phyloP scores from a whole-genome alignment of 2,113 vertebrate genomes.

The Motacilla tschutschensis region DNA sequence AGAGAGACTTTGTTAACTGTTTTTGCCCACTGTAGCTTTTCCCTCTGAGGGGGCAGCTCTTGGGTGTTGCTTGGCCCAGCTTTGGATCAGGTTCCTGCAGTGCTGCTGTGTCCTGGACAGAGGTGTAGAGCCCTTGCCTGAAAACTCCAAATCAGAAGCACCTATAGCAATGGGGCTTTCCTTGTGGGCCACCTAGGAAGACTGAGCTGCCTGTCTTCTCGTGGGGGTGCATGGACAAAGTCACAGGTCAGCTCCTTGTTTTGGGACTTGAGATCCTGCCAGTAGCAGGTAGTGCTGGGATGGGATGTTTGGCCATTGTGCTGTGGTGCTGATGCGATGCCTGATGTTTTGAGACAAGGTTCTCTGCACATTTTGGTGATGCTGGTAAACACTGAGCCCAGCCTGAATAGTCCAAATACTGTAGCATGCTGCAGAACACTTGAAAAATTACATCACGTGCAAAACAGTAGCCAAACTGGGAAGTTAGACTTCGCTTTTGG shows the following conservation, averaged over 20 bases:
- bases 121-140: not conserved
- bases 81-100: not conserved
- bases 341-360: not conserved
- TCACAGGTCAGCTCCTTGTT: not conserved
- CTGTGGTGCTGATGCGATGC: not conserved
- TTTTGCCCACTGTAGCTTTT: not conserved
- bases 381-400: not conserved
- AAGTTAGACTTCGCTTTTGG: not conserved
- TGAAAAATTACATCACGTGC: constrained; percentile 47
- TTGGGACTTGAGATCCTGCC: constrained; percentile 18
- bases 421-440: not conserved
- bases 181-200: not conserved
- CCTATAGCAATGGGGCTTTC: not conserved
- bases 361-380: not conserved
- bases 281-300: not conserved
- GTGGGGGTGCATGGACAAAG: not conserved
- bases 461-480: constrained; percentile 3
- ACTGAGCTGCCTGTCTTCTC: not conserved
- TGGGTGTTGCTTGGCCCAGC: rapidly evolving
- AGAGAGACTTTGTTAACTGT: not conserved
- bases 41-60: not conserved
- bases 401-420: not conserved
- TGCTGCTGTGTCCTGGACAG: not conserved
- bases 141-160: not conserved
- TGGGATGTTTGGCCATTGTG: not conserved